Evolutionary conservation across 2,113 vertebrate species (phyloP).

Genomic region (Marcusenius ussheri): DNA sequence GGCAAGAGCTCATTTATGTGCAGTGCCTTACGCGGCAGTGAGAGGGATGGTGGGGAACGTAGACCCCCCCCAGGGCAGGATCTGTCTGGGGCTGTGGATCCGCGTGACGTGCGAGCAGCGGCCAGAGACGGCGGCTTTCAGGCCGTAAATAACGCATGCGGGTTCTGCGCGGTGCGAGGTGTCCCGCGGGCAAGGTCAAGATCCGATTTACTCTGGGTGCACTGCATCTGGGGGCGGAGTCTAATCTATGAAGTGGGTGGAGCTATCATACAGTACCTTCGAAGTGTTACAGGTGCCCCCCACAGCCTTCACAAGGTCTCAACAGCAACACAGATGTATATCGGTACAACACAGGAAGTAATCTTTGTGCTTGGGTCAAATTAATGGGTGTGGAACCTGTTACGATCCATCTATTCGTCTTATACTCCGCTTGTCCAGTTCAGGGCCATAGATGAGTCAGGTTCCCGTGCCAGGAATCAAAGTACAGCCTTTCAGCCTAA

Average conservation of each 20-base stretch:
- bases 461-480: background rate
- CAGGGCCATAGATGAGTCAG: background rate
- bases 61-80: background rate
- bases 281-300: background rate
- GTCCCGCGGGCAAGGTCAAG: background rate
- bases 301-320: background rate
- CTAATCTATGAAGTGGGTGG: background rate
- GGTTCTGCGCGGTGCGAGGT: background rate
- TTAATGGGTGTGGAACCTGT: background rate
- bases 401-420: background rate
- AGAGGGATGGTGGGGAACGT: background rate
- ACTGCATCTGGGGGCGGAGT: background rate
- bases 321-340: background rate
- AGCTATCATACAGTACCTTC: background rate
- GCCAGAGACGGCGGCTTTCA: background rate
- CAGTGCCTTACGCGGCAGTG: background rate
- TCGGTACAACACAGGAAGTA: background rate
- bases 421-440: background rate
- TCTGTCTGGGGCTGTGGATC: background rate
- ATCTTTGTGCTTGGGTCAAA: background rate
- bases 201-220: background rate
- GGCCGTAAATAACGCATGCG: background rate
- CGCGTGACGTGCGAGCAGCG: background rate
- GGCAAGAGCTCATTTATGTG: background rate
- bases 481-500: background rate